These are phyloP conservation scores for Strix uralensis DNA, from an alignment of 2,113 vertebrate species.

Conservation along the genomic window DNA sequence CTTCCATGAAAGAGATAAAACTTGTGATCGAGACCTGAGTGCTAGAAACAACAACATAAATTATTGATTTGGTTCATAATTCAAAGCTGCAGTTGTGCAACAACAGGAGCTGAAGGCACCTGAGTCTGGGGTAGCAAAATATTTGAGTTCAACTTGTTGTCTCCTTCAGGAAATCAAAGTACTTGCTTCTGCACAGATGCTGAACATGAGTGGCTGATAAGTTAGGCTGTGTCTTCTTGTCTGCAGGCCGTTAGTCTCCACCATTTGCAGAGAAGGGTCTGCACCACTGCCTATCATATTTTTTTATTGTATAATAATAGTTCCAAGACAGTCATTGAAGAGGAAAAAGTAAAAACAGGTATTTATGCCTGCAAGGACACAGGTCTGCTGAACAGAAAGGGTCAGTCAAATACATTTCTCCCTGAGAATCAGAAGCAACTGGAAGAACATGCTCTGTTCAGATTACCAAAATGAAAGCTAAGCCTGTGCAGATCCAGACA, in stretches of 20 bases:
- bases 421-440: not conserved
- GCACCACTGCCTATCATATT: not conserved
- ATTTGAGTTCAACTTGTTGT: not conserved
- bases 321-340: not conserved
- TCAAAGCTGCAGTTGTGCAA: not conserved
- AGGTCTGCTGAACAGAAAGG: not conserved
- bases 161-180: not conserved
- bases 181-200: not conserved
- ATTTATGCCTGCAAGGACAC: not conserved
- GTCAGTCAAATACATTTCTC: not conserved
- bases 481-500: not conserved
- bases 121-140: not conserved
- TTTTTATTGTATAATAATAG: not conserved
- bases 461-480: not conserved
- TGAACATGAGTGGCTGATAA: not conserved
- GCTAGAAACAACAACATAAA: not conserved
- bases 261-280: not conserved
- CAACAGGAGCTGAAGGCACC: not conserved
- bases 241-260: not conserved
- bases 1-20: not conserved
- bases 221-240: not conserved
- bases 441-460: not conserved
- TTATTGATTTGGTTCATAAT: not conserved
- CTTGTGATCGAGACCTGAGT: not conserved
- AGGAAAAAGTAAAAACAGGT: not conserved